phyloP scores from a whole-genome alignment of 1,140 invertebrate species.

The Psix sp. region DNA sequence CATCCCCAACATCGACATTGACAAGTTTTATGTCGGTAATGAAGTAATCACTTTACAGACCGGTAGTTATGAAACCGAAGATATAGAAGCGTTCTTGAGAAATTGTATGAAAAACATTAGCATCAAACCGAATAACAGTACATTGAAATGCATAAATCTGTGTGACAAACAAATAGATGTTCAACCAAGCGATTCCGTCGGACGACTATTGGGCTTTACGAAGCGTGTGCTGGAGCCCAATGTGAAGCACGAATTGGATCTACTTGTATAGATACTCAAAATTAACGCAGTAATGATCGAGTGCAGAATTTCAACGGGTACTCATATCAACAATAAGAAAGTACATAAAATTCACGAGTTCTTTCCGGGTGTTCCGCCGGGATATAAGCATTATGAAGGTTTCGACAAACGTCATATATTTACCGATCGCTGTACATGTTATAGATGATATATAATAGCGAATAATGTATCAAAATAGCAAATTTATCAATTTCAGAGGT shows the following conservation, averaged over 20 bases:
- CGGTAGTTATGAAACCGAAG: conserved; percentile 30
- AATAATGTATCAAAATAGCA: conserved; percentile 32
- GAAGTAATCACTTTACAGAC: conserved; percentile 1
- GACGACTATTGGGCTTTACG: conserved; percentile 37
- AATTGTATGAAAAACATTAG: conserved; percentile 19
- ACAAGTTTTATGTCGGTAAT: conserved; percentile 20
- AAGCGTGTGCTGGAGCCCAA: conserved; percentile 13
- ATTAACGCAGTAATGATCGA: conserved; percentile 55
- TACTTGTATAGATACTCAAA: conserved; percentile 52
- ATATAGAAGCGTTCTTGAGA: conserved; percentile 37
- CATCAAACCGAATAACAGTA: conserved; percentile 49
- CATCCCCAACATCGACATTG: conserved; percentile 12
- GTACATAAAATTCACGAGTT: conserved; percentile 44
- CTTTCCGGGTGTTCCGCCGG: neutral
- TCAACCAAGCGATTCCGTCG: conserved; percentile 29
- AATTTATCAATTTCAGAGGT: conserved; percentile 39
- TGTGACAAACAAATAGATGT: conserved; percentile 43
- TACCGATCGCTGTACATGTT: conserved; percentile 9
- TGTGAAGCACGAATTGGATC: conserved; percentile 43
- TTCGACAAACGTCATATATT: conserved; percentile 24
- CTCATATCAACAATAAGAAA: conserved; percentile 43
- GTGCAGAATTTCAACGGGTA: conserved; percentile 57
- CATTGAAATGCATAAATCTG: conserved; percentile 29
- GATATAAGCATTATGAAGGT: conserved; percentile 14
- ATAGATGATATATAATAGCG: conserved; percentile 27